Base-by-base conservation (phyloP, 64 coral and sea anemone species). In the Actinia equina region DNA sequence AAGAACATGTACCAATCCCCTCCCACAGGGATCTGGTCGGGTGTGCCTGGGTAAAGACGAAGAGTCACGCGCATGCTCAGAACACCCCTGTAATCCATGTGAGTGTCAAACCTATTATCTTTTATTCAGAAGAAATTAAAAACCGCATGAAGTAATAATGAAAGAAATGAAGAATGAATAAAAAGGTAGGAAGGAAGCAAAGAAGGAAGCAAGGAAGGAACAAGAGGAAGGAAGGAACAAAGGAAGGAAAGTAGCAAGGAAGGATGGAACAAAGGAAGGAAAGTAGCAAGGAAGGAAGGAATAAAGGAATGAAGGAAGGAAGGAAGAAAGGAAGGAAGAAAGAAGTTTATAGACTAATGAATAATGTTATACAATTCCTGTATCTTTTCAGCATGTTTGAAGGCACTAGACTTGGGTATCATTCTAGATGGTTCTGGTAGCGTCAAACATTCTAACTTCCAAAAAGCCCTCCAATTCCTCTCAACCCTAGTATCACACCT, bases 361-460 rank as follows among this genome's bases (percentile, higher is more conserved):
- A 49, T 6, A 49, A 49, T 37, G 30, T 37, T 37, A 37, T 37
- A 49, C 7, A 6, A 1, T 74, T 15, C 5, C 26, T 13, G 37
- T 1, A 3, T 63, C 25, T 67, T 23, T 52, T 52, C 7, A 91
- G 89, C 89, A 20, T 91, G 89, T 57, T 61, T 52, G 2, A 86
- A 78, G 58, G 84, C 89, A 27, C 77, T 91, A 56, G 89, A 91
- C 78, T 23, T 91, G n/a, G 89, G 89, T 0, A 86, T 91, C 49
- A 80, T 91, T 77, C 64, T 91, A 5, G 89, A 91, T 43, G 89
- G 85, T 52, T 91, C 89, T 20, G 89, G 89, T 14, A 91, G 89
- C 55, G 89, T 91, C 9, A 63, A 77, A 57, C 54, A 61, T 19
- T n/a, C 86, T 61, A 86, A 87, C 56, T 91, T 91, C 59, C 43